Conservation (phyloP, 2,888 invertebrate species). For the Neria commutata region DNA sequence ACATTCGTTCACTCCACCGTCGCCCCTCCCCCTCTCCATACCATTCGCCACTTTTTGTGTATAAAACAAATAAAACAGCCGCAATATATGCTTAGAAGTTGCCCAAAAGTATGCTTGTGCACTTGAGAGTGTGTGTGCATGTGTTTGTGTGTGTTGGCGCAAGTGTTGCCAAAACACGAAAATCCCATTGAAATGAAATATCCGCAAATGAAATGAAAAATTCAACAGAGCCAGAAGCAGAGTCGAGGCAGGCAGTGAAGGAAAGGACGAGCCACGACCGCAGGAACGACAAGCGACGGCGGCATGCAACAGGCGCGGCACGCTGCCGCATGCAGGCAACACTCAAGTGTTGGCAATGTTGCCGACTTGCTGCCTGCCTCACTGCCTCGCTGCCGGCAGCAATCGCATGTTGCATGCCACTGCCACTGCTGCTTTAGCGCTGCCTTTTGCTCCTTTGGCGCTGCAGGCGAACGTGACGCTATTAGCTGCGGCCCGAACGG, state of each 20-base stretch:
- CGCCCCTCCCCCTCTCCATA: too few relatives aligned
- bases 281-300: background rate
- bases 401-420: conserved; percentile 60
- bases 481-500: conserved; percentile 53
- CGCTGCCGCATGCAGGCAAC: conserved; percentile 31
- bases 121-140: too few relatives aligned
- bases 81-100: conserved; percentile 26
- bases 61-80: conserved; percentile 16
- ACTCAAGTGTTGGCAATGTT: background rate
- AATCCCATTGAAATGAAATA: conserved; percentile 56
- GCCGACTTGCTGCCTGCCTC: conserved; percentile 5
- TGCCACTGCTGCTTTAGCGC: conserved; percentile 30
- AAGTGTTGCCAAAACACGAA: conserved; percentile 40
- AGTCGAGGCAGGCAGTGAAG: too few relatives aligned
- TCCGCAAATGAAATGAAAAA: conserved; percentile 58
- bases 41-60: too few relatives aligned
- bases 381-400: conserved; percentile 43
- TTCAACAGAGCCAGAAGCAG: too few relatives aligned
- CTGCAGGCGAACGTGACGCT: conserved; percentile 53
- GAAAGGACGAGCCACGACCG: conserved; percentile 31
- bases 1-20: too few relatives aligned
- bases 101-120: too few relatives aligned
- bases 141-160: conserved; percentile 20
- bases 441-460: too few relatives aligned
- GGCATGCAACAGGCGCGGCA: conserved; percentile 15